These are phyloP conservation scores for Andrena minutula DNA, from an alignment of 2,888 invertebrate genomes.

Conservation along the genomic window DNA sequence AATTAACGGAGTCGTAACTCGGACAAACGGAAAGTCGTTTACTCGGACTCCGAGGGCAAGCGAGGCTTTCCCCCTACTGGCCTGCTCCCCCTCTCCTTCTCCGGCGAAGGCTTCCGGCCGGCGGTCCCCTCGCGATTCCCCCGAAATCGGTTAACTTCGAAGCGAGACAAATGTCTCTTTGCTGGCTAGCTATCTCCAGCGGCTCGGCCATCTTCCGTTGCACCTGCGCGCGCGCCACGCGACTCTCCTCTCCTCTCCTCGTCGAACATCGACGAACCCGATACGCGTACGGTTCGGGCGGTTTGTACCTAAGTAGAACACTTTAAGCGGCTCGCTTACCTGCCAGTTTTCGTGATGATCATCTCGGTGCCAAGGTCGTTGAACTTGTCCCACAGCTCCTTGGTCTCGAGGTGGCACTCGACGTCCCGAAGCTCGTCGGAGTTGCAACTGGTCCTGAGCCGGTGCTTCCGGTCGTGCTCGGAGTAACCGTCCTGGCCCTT, in stretches of 20 bases:
- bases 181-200: conserved; percentile 9
- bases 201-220: conserved; percentile 28
- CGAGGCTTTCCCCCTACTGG: neutral
- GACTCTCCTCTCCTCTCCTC: conserved; percentile 2
- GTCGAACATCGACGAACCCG: too few species aligned
- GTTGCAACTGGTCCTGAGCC: conserved; percentile 87
- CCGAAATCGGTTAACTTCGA: conserved; percentile 20
- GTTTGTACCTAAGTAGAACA: neutral
- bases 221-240: conserved; percentile 45
- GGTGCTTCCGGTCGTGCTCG: conserved; percentile 77
- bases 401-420: conserved; percentile 92
- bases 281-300: neutral
- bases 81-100: neutral
- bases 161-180: conserved; percentile 18
- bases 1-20: conserved; percentile 31
- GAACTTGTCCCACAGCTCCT: conserved; percentile 94
- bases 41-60: neutral
- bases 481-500: conserved; percentile 64
- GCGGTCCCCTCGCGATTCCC: neutral
- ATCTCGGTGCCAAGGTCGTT: conserved; percentile 92
- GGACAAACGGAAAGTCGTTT: conserved; percentile 19
- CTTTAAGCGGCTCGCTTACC: conserved; percentile 85
- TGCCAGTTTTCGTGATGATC: conserved; percentile 94
- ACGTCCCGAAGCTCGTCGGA: conserved; percentile 88
- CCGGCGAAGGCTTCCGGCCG: neutral